These are phyloP conservation scores for Ahaetulla prasina DNA, from an alignment of 2,113 vertebrate species.

Conservation along the genomic window DNA sequence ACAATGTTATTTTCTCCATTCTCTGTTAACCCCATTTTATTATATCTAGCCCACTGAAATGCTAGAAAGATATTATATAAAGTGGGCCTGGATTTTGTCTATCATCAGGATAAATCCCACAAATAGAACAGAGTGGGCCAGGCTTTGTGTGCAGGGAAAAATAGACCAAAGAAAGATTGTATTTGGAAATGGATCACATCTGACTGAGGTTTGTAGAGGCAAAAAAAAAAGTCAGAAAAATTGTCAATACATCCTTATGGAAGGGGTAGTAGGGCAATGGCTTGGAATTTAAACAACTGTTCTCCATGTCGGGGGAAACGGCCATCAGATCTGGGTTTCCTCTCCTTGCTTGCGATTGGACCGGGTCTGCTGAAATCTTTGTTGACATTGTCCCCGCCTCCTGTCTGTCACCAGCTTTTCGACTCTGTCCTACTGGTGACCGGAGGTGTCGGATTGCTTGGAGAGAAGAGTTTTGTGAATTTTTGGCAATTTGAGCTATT, in stretches of 20 bases:
- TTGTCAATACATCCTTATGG: neutral
- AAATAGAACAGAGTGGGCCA: neutral
- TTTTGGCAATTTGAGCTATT: too few species aligned
- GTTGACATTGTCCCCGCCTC: too few species aligned
- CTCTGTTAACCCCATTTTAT: neutral
- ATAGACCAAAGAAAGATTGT: neutral
- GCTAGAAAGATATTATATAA: neutral
- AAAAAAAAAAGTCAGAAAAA: neutral
- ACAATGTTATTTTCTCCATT: neutral
- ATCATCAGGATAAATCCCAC: neutral
- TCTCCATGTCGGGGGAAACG: too few species aligned
- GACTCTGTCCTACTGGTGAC: too few species aligned
- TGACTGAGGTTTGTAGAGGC: neutral
- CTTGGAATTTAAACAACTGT: neutral
- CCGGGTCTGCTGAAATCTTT: too few species aligned
- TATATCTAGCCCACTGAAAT: neutral
- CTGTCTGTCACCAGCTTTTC: too few species aligned
- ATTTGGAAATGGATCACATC: neutral
- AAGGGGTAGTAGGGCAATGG: neutral
- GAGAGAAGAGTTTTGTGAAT: too few species aligned
- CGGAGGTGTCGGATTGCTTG: too few species aligned
- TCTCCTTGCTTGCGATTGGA: too few species aligned
- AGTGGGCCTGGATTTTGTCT: neutral
- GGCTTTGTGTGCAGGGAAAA: neutral
- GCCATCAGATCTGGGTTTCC: too few species aligned